These are phyloP conservation scores for Megaceryle alcyon DNA, from an alignment of 2,797 vertebrate species.

Conservation along the genomic window DNA sequence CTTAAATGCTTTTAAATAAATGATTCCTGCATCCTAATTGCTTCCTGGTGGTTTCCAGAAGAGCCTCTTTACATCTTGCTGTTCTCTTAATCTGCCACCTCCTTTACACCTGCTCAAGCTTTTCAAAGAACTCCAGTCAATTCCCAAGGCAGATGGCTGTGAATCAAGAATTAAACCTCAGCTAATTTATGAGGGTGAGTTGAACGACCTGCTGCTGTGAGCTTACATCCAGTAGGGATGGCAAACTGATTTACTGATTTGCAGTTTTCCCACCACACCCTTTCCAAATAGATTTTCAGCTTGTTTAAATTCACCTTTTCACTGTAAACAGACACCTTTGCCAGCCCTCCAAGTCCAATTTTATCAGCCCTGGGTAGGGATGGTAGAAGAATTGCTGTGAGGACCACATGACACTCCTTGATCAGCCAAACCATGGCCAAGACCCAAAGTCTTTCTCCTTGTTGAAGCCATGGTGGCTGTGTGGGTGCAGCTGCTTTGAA, in stretches of 20 bases:
- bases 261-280: not conserved
- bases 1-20: slow-evolving; percentile 59
- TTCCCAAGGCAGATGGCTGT: slow-evolving; percentile 25
- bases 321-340: not conserved
- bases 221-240: not conserved
- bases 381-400: not conserved
- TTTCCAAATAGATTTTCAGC: not conserved
- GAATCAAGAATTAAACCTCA: slow-evolving; percentile 41
- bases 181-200: slow-evolving; percentile 27
- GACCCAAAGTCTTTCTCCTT: not conserved
- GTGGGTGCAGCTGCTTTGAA: not conserved
- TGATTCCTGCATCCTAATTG: slow-evolving; percentile 55
- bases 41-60: slow-evolving; percentile 47
- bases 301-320: not conserved
- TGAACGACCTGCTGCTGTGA: not conserved
- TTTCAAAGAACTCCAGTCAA: slow-evolving; percentile 43
- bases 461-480: not conserved
- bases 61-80: slow-evolving; percentile 36
- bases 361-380: not conserved
- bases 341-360: fast-evolving
- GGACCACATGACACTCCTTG: not conserved
- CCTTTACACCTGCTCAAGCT: slow-evolving; percentile 59
- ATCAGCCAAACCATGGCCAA: not conserved
- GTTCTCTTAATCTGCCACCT: slow-evolving; percentile 66
- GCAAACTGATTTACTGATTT: not conserved